Evolutionary conservation across 1,140 invertebrate species (phyloP).

Genomic region (Vanessa atalanta): DNA sequence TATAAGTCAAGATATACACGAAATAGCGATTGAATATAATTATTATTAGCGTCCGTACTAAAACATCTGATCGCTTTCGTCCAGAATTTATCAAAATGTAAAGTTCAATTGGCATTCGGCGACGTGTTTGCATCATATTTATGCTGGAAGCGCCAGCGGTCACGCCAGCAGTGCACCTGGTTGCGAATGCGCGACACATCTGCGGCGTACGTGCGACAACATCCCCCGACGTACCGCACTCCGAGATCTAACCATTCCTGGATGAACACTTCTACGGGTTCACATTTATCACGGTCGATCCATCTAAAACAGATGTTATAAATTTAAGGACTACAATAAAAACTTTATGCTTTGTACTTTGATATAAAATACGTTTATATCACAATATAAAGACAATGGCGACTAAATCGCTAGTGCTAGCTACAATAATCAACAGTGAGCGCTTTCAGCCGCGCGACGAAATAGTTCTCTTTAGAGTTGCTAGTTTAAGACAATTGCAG

Average conservation of each 20-base stretch:
- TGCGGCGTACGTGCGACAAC: slow-evolving; percentile 85
- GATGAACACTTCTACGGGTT: slow-evolving; percentile 82
- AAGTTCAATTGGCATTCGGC: slow-evolving; percentile 25
- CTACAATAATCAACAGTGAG: slow-evolving; percentile 5
- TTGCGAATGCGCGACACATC: slow-evolving; percentile 82
- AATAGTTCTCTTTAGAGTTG: slow-evolving; percentile 2
- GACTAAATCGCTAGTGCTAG: neutral
- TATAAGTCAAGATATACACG: neutral
- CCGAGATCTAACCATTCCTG: slow-evolving; percentile 84
- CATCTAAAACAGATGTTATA: slow-evolving; percentile 65
- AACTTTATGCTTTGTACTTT: too few species aligned
- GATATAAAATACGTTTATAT: neutral
- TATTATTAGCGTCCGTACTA: slow-evolving; percentile 7
- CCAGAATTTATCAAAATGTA: neutral
- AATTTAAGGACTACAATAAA: too few species aligned
- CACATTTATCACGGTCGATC: slow-evolving; percentile 82
- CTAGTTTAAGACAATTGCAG: slow-evolving; percentile 1
- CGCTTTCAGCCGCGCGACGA: slow-evolving; percentile 2
- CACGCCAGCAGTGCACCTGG: slow-evolving; percentile 81
- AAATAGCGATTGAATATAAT: neutral
- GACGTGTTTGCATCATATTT: slow-evolving; percentile 40
- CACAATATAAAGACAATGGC: slow-evolving; percentile 11
- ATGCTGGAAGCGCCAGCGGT: slow-evolving; percentile 63
- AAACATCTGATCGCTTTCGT: neutral
- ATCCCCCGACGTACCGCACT: slow-evolving; percentile 85